phyloP scores from a whole-genome alignment of 2,797 vertebrate genomes.

The Danionella dracula region DNA sequence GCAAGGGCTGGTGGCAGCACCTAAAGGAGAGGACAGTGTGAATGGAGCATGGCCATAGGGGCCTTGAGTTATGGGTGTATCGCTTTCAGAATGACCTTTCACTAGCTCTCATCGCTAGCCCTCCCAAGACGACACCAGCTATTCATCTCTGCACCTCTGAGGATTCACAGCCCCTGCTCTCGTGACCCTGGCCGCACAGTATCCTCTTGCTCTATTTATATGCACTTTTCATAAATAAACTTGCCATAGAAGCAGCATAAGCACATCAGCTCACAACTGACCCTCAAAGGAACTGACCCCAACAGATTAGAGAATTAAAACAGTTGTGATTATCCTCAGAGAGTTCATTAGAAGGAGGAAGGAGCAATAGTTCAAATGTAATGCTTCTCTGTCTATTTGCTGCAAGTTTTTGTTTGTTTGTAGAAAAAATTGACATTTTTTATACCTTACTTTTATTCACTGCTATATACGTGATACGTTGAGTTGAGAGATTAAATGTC shows the following conservation, averaged over 20 bases:
- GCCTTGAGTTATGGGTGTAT: constrained; percentile 48
- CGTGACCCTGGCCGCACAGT: constrained; percentile 35
- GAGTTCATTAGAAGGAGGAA: no score
- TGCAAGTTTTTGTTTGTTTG: no score
- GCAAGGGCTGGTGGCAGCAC: constrained; percentile 9
- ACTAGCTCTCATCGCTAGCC: constrained; percentile 45
- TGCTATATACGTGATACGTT: no score
- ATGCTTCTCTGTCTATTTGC: no score
- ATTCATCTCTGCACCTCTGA: constrained; percentile 49
- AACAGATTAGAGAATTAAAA: neutral
- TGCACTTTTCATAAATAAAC: constrained; percentile 49
- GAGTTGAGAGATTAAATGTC: no score
- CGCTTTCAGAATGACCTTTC: constrained; percentile 52
- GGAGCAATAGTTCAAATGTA: no score
- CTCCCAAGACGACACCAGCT: constrained; percentile 44
- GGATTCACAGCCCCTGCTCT: constrained; percentile 44
- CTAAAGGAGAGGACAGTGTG: constrained; percentile 22
- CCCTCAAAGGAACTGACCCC: constrained; percentile 23
- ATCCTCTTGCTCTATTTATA: constrained; percentile 56
- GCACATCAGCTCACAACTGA: constrained; percentile 8
- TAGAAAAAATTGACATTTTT: no score
- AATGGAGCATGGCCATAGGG: constrained; percentile 15
- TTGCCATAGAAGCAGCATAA: constrained; percentile 34
- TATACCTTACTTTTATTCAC: no score
- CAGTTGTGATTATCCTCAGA: no score